A percentile compares a stretch with the other conserved stretches of the same genome.
Conservation (phyloP, 2,113 vertebrate genomes). For the Penelope pileata region DNA sequence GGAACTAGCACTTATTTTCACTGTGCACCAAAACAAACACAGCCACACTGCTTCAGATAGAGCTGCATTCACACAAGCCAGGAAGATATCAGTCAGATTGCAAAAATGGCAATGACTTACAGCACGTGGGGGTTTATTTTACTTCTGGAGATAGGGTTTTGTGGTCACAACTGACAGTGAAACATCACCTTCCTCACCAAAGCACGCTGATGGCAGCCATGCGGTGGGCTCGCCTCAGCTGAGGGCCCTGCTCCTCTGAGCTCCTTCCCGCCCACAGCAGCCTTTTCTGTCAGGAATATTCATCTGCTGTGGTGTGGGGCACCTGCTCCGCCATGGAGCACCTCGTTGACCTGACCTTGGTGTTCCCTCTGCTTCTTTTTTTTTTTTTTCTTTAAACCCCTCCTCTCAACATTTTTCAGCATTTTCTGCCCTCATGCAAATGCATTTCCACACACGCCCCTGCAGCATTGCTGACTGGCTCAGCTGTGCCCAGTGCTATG, state of each 20-base stretch:
- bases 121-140: background rate
- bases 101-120: background rate
- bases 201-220: fast-evolving
- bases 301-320: fast-evolving
- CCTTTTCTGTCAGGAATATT: fast-evolving
- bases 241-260: background rate
- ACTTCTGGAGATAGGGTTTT: background rate
- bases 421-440: background rate
- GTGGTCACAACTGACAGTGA: background rate
- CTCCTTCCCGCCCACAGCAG: too few species aligned
- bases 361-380: background rate
- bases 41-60: background rate
- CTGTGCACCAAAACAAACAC: background rate
- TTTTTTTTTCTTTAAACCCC: too few species aligned
- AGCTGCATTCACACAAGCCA: background rate
- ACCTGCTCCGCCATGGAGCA: background rate
- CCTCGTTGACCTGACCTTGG: fast-evolving
- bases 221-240: fast-evolving
- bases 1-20: constrained; percentile 15
- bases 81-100: background rate
- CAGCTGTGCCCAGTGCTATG: background rate
- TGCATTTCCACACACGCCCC: background rate
- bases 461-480: fast-evolving
- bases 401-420: background rate
- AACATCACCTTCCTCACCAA: background rate